A percentile compares a stretch with the other conserved stretches of the same genome.
Evolutionary conservation across 2,797 vertebrate genomes (phyloP).

Genomic region (Erethizon dorsatum): DNA sequence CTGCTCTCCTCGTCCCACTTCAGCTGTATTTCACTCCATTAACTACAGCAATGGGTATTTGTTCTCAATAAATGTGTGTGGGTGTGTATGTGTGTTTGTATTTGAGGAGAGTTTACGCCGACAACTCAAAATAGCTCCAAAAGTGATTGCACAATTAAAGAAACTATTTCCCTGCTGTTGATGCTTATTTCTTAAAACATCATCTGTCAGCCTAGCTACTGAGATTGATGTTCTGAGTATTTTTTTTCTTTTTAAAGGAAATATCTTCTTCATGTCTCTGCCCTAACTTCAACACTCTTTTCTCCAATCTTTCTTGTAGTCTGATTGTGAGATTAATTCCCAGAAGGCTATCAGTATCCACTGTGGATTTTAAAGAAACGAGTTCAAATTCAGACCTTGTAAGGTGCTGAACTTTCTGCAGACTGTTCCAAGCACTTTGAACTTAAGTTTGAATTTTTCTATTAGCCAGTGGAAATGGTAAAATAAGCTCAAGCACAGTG

Average conservation of each 20-base stretch:
- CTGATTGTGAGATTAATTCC: constrained; percentile 79
- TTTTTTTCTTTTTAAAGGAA: constrained; percentile 77
- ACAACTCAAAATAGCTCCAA: constrained; percentile 78
- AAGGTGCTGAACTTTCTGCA: constrained; percentile 75
- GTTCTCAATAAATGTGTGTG: constrained; percentile 84
- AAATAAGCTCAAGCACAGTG: constrained; percentile 68
- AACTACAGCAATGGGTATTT: constrained; percentile 84
- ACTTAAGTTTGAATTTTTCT: constrained; percentile 81
- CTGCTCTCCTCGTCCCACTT: constrained; percentile 79
- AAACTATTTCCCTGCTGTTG: constrained; percentile 76
- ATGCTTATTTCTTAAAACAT: constrained; percentile 78
- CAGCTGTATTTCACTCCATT: constrained; percentile 84
- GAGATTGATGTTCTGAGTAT: constrained; percentile 80
- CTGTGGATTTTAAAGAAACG: constrained; percentile 70
- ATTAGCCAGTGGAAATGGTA: constrained; percentile 68
- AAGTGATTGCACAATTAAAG: constrained; percentile 81
- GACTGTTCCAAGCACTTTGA: constrained; percentile 77
- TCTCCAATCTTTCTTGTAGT: constrained; percentile 62
- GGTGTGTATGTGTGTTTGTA: constrained; percentile 78
- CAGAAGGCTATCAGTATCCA: constrained; percentile 64
- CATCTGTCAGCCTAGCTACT: constrained; percentile 70
- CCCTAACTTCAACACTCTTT: constrained; percentile 74
- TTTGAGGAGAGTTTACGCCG: constrained; percentile 78
- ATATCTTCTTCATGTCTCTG: constrained; percentile 68
- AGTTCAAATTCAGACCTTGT: constrained; percentile 70